Conservation (phyloP, 2,888 invertebrate species). For the Ectropis crepuscularia region DNA sequence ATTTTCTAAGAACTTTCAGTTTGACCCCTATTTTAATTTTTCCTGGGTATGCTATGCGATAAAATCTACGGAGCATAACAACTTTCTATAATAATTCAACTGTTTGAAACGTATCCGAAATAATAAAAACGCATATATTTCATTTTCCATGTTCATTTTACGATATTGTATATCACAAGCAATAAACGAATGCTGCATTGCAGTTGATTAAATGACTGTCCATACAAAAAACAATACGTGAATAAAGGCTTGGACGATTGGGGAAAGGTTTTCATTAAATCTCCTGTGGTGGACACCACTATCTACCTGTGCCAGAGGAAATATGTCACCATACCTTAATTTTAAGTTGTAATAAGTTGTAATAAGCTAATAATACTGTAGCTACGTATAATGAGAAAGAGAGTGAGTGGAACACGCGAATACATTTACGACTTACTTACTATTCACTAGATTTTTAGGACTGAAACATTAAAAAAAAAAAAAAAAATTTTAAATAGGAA, state of each 20-base stretch:
- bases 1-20: no score
- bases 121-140: slow-evolving; percentile 14
- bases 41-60: no score
- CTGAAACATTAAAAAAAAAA: no score
- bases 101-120: not conserved
- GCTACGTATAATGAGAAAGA: no score
- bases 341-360: no score
- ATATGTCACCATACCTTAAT: no score
- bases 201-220: slow-evolving; percentile 17
- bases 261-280: slow-evolving; percentile 47
- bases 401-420: no score
- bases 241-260: slow-evolving; percentile 32
- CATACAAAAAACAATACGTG: slow-evolving; percentile 41
- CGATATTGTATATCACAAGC: slow-evolving; percentile 16
- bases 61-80: no score
- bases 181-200: slow-evolving; percentile 28
- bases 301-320: slow-evolving; percentile 16
- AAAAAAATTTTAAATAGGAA: no score
- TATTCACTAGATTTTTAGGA: no score
- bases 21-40: not conserved
- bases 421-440: no score
- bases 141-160: slow-evolving; percentile 1
- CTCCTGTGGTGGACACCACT: slow-evolving; percentile 29
- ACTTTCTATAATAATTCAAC: not conserved
- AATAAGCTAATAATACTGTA: no score